Base-by-base conservation (phyloP, 2,888 invertebrate species). In the Chaitophorus viminalis region DNA sequence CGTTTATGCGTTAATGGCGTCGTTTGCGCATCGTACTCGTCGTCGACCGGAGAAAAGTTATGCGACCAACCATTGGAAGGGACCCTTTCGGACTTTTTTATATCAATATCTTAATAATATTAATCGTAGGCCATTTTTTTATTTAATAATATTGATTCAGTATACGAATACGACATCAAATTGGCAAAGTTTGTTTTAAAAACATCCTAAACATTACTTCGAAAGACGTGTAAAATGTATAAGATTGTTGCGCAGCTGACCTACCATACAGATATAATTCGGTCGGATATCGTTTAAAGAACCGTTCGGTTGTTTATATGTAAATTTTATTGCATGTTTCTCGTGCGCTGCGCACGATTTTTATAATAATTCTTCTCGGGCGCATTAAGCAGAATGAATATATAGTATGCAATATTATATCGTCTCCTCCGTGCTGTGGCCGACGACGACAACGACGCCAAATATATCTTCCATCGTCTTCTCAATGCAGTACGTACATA, bases 251-350 rank as follows among this genome's bases (percentile, higher is more conserved):
- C n/a, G 46, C 46, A 14, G 46, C 14, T 46, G 46, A 46, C 46
- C 46, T 36, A 36, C n/a, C n/a, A 36, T 36, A 46, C 3, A 11
- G 14, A 46, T 14, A 14, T 14, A 46, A 65, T 76, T 65, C 84
- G 76, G 76, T 46, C 65, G 46, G 46, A 75, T 9, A 5, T 70
- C 29, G 33, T 78, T 36, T 60, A 21, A 33, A 29, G n/a, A 4
- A 31, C 33, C 33, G 52, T 21, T 33, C 29, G 29, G 60, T 14
- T n/a, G 33, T 60, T 82, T 52, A 36, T 87, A 81, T 87, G 86
- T 31, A 86, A 86, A 79, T 86, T 54, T 79, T 86, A 86, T 86
- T 39, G 79, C n/a, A n/a, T 70, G 46, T 86, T 72, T 29, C 2
- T 82, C 21, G 74, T 74, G n/a, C 33, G 46, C 36, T 6, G 36